Evolutionary conservation across 2,797 vertebrate species (phyloP).

Genomic region (Amniataba percoides): DNA sequence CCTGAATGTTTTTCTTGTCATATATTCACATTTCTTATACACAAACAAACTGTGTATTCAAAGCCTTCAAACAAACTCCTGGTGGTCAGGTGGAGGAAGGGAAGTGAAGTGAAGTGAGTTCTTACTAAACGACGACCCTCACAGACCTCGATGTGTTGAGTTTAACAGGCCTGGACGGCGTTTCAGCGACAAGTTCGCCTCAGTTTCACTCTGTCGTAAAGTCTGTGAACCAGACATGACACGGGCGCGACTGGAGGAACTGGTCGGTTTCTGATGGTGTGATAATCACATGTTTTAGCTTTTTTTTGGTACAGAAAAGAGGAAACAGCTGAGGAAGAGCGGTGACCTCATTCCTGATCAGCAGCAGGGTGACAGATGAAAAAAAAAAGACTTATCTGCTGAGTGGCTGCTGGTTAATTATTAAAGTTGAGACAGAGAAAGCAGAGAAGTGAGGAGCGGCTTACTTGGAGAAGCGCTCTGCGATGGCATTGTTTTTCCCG

Average conservation of each 20-base stretch:
- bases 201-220: neutral
- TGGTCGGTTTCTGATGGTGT: neutral
- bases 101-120: slow-evolving; percentile 2
- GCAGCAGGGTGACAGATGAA: neutral
- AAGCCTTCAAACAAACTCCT: slow-evolving; percentile 36
- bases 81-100: slow-evolving; percentile 35
- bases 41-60: neutral
- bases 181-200: neutral
- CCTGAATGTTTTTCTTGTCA: too few relatives aligned
- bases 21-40: neutral
- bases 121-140: neutral
- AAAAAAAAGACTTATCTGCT: slow-evolving; percentile 16
- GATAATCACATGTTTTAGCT: neutral
- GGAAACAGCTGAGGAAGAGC: slow-evolving; percentile 37
- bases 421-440: slow-evolving; percentile 8
- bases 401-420: slow-evolving; percentile 60
- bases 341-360: neutral
- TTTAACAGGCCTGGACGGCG: neutral
- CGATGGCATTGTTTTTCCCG: slow-evolving; percentile 89
- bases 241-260: neutral
- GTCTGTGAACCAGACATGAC: neutral
- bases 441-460: neutral
- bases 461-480: slow-evolving; percentile 94
- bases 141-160: neutral
- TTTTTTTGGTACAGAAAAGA: slow-evolving; percentile 2